phyloP scores from a whole-genome alignment of 1,140 invertebrate genomes.

The Sarcophaga bullata region DNA sequence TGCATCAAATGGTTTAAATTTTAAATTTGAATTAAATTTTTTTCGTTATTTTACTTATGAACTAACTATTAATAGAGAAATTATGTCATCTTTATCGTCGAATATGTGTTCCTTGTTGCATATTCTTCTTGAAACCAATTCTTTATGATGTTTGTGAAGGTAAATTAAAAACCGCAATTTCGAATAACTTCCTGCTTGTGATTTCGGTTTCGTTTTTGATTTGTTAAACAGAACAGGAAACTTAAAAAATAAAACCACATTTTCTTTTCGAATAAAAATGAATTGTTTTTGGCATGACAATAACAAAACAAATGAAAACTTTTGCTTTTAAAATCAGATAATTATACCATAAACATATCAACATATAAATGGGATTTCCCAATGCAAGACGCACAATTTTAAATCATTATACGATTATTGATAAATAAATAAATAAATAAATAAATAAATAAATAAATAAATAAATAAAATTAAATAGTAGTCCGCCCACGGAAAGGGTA shows the following conservation, averaged over 20 bases:
- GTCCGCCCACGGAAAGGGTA: neutral
- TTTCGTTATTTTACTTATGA: neutral
- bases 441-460: neutral
- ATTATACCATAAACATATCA: neutral
- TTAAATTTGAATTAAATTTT: no score
- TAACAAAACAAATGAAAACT: neutral
- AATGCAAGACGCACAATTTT: neutral
- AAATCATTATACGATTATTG: neutral
- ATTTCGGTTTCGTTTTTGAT: neutral
- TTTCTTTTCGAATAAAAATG: no score
- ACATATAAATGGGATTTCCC: conserved; percentile 4
- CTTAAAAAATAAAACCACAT: neutral
- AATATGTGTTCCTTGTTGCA: neutral
- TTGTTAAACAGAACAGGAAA: conserved; percentile 18
- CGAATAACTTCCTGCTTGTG: neutral
- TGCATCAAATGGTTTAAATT: no score
- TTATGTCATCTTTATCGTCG: neutral
- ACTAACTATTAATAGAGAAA: neutral
- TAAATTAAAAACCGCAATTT: neutral
- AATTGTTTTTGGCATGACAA: conserved; percentile 10
- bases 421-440: neutral
- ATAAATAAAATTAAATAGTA: conserved; percentile 5
- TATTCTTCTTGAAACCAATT: neutral
- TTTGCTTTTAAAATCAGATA: neutral
- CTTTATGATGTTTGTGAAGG: neutral